These are phyloP conservation scores for Microchirus variegatus DNA, from an alignment of 2,797 vertebrate species.

Conservation along the genomic window DNA sequence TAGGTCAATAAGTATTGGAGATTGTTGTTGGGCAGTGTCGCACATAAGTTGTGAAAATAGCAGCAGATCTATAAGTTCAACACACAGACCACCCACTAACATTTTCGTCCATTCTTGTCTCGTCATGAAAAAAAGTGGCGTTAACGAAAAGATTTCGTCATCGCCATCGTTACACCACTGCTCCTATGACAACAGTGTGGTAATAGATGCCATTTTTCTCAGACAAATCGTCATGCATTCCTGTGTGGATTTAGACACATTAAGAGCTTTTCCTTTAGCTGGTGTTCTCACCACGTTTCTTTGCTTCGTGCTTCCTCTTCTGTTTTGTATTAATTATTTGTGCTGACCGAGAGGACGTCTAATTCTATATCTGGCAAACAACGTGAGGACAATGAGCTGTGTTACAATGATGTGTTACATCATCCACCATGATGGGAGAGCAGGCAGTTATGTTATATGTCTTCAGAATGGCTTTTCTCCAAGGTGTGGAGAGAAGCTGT, in stretches of 20 bases:
- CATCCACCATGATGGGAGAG: slow-evolving; percentile 16
- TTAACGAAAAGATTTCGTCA: no score
- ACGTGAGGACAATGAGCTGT: slow-evolving; percentile 2
- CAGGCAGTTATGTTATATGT: slow-evolving; percentile 1
- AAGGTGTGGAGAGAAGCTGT: slow-evolving; percentile 1
- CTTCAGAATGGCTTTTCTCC: slow-evolving; percentile 18
- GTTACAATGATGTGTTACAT: no score
- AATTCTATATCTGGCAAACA: slow-evolving; percentile 14
- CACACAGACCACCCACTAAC: no score
- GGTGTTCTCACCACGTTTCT: slow-evolving; percentile 39
- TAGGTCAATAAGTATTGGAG: no score
- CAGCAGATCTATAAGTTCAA: no score
- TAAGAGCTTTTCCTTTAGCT: slow-evolving; percentile 51
- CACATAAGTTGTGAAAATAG: no score
- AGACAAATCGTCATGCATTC: slow-evolving; percentile 74
- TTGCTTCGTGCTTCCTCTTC: slow-evolving; percentile 8
- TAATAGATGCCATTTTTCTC: slow-evolving; percentile 58
- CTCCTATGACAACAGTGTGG: slow-evolving; percentile 55
- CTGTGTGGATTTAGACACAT: slow-evolving; percentile 71
- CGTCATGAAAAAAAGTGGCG: no score
- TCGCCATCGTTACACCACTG: no score
- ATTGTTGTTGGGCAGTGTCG: no score
- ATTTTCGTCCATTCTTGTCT: no score
- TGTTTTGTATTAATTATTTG: slow-evolving; percentile 9
- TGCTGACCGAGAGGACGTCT: slow-evolving; percentile 12